These are phyloP conservation scores for Zosterops borbonicus DNA, from an alignment of 2,113 vertebrate genomes.

Conservation along the genomic window DNA sequence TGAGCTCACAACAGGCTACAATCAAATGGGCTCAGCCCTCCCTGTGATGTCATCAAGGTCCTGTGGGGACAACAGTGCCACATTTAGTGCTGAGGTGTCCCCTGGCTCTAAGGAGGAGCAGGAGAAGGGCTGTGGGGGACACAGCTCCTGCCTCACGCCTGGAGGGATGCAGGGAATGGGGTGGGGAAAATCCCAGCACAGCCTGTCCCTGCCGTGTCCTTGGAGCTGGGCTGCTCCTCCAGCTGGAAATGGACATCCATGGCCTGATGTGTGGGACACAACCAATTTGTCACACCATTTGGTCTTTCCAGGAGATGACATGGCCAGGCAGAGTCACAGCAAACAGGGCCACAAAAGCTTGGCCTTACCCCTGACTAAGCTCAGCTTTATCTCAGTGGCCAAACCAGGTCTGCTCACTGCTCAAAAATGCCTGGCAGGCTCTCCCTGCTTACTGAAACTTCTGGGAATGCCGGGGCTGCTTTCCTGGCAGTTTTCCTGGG, in stretches of 20 bases:
- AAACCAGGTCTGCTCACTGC: neutral
- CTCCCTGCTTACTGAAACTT: neutral
- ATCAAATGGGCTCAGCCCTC: neutral
- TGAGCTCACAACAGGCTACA: neutral
- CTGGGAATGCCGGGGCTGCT: neutral
- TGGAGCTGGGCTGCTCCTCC: neutral
- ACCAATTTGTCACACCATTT: neutral
- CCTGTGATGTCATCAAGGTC: neutral
- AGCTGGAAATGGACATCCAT: neutral
- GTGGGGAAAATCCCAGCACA: neutral
- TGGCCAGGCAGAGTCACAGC: neutral
- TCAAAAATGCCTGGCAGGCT: neutral
- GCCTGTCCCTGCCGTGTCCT: neutral
- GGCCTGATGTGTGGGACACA: neutral
- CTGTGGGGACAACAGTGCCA: neutral
- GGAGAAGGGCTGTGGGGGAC: neutral
- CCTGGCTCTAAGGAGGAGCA: neutral
- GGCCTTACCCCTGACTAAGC: neutral
- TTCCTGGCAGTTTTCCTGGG: neutral
- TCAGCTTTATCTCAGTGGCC: neutral
- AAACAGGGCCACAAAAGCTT: neutral
- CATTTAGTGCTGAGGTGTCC: neutral
- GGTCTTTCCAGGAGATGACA: neutral
- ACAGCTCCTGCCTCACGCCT: neutral
- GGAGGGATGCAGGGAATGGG: neutral